Conservation (phyloP, 2,113 vertebrate genomes). For the Conger conger region DNA sequence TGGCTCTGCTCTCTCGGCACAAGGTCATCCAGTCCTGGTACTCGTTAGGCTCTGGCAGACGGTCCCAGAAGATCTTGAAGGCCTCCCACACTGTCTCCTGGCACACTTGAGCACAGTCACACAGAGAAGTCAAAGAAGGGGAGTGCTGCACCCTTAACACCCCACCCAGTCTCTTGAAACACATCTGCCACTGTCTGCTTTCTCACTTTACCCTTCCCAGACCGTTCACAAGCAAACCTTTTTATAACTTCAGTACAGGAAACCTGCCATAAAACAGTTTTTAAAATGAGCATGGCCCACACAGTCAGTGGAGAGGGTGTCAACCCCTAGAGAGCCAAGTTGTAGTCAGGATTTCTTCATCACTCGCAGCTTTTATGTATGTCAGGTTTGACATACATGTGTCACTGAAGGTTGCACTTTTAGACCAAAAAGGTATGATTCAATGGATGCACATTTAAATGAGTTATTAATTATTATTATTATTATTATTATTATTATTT, state of each 20-base stretch:
- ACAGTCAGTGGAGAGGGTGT: not conserved
- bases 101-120: slow-evolving; percentile 74
- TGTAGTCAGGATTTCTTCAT: not conserved
- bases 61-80: slow-evolving; percentile 94
- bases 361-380: not conserved
- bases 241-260: not conserved
- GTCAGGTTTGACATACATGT: not conserved
- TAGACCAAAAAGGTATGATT: not conserved
- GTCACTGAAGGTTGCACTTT: not conserved
- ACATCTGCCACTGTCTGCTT: too few species aligned
- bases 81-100: slow-evolving; percentile 97
- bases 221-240: not conserved
- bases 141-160: not conserved
- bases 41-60: slow-evolving; percentile 80
- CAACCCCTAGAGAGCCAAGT: too few species aligned
- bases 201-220: too few species aligned
- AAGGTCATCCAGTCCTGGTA: slow-evolving; percentile 80
- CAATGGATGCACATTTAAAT: too few species aligned
- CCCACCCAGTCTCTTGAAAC: not conserved
- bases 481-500: too few species aligned
- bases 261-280: too few species aligned
- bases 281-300: not conserved
- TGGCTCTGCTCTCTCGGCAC: slow-evolving; percentile 76
- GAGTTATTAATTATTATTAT: too few species aligned
- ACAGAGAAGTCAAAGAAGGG: not conserved